Evolutionary conservation across 92 coral and sea anemone species (phyloP).

Genomic region (Paramuricea clavata): DNA sequence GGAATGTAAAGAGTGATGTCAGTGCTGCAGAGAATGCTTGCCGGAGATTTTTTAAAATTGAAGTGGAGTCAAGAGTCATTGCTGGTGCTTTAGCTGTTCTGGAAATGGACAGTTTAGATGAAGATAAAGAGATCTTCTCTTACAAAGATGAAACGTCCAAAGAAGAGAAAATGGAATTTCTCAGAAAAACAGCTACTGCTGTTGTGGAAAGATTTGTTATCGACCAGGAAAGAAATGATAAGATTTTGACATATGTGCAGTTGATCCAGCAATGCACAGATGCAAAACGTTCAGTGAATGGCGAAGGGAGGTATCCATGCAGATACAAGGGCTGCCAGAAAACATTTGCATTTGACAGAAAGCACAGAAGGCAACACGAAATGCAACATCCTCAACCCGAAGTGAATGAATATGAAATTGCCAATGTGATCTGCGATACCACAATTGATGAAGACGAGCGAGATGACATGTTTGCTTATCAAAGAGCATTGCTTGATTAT

Average conservation of each 20-base stretch:
- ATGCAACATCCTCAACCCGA: slow-evolving; percentile 68
- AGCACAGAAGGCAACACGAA: slow-evolving; percentile 76
- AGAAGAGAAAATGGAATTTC: slow-evolving; percentile 70
- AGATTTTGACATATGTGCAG: slow-evolving; percentile 1
- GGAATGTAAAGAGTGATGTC: too few relatives aligned
- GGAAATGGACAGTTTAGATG: slow-evolving; percentile 62
- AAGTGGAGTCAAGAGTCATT: slow-evolving; percentile 39
- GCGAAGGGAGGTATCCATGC: slow-evolving; percentile 45
- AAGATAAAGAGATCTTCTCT: slow-evolving; percentile 46
- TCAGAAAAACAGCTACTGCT: slow-evolving; percentile 41
- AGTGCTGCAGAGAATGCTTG: slow-evolving; percentile 41
- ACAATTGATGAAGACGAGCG: slow-evolving; percentile 38
- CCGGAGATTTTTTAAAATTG: slow-evolving; percentile 28
- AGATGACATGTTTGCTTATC: slow-evolving; percentile 82
- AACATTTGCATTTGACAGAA: slow-evolving; percentile 77
- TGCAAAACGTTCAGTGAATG: slow-evolving; percentile 25
- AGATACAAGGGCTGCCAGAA: slow-evolving; percentile 70
- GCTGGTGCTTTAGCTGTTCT: slow-evolving; percentile 73
- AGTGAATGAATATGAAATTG: slow-evolving; percentile 24
- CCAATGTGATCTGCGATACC: not conserved
- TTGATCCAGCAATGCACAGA: slow-evolving; percentile 25
- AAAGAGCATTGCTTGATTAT: slow-evolving; percentile 75
- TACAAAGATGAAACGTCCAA: slow-evolving; percentile 41
- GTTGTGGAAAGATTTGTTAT: slow-evolving; percentile 19
- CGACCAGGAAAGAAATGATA: slow-evolving; percentile 17